phyloP scores from a whole-genome alignment of 2,797 vertebrate species.

The Clarias laeviceps region DNA sequence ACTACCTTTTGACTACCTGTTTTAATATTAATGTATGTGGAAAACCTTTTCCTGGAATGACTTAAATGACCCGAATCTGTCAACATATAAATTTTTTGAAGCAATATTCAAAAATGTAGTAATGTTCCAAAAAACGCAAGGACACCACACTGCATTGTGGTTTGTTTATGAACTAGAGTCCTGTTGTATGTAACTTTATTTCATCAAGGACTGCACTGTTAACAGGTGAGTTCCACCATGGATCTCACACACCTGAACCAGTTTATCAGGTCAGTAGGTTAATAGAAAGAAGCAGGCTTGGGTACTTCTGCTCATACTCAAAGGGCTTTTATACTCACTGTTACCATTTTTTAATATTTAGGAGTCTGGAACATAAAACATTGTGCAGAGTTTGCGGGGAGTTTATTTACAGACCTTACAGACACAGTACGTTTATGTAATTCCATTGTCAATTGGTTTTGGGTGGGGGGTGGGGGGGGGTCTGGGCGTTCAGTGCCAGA shows the following conservation, averaged over 20 bases:
- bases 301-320: neutral
- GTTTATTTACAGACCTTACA: neutral
- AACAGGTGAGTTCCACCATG: neutral
- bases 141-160: neutral
- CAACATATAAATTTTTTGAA: neutral
- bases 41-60: neutral
- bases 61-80: neutral
- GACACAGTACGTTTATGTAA: neutral
- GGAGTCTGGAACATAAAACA: neutral
- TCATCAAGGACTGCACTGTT: neutral
- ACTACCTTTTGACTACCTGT: neutral
- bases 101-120: neutral
- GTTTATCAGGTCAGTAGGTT: conserved; percentile 28
- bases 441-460: neutral
- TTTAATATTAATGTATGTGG: neutral
- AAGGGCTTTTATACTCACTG: neutral
- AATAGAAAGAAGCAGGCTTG: neutral
- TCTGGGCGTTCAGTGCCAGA: neutral
- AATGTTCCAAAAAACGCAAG: neutral
- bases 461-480: too few species aligned
- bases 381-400: neutral
- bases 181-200: neutral
- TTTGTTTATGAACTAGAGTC: neutral
- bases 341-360: neutral
- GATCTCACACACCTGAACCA: conserved; percentile 12